Evolutionary conservation across 2,113 vertebrate species (phyloP), one percentile per base, ranked within the genome.

Genomic region (Oncorhynchus clarkii): DNA sequence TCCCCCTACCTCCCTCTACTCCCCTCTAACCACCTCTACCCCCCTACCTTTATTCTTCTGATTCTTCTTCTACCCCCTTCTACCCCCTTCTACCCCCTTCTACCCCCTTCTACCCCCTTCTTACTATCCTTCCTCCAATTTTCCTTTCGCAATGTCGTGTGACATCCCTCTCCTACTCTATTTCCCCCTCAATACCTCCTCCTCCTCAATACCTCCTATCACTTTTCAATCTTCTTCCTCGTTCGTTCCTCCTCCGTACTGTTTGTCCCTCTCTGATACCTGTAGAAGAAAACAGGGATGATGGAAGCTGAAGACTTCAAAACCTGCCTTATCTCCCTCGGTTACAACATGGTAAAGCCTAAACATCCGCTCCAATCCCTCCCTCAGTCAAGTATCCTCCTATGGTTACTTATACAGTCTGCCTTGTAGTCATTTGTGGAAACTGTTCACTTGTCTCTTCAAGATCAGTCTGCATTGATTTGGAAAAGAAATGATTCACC

Each of bases 291-390:
- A 96, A 97, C 96, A 95, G 98, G 97, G 92, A 93, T 97, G 95
- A 97, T 99, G 98, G 98, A 99, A 89, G 93, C 94, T 83, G 98
- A 99, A 92, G 98, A 99, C 96, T 99, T 98, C 96, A 96, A 95
- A 93, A 96, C 97, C 95, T 99, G 96, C 95, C 98, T 99, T 93
- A 99, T 99, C 97, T 98, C 98, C 96, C 95, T 99, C 94, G 98
- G 97, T 95, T 98, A 98, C 95, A 94, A 93, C 89, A 92, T 94
- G 94, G 94, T 94, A 94, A 93, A 91, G 86, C 79, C 82, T 69
- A 85, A 83, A 76, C 74, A 73, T 86, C 62, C 39, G 51, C 16
- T 72, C 57, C 67, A 34, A 20, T 22, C 65, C 29, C 11, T 39
- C 51, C 34, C n/a, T 20, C 57, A 70, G 79, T 77, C 78, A 75